Conservation (phyloP, 1,140 invertebrate genomes). For the Drosophila ogumai region DNA sequence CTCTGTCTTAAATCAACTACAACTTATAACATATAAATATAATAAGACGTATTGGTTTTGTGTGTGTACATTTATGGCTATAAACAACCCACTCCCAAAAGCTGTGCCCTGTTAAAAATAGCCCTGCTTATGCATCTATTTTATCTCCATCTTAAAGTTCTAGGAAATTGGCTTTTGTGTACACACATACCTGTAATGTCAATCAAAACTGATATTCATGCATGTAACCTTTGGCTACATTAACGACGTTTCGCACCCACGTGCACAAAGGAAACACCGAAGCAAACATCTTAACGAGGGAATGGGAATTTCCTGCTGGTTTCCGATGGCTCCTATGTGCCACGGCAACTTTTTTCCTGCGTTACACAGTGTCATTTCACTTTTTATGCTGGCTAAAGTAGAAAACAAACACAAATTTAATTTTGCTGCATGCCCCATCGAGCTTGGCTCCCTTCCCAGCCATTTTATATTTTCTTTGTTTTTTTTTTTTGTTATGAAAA, state of each 20-base stretch:
- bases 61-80: too few species aligned
- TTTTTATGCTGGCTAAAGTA: slow-evolving; percentile 54
- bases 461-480: slow-evolving; percentile 12
- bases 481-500: slow-evolving; percentile 54
- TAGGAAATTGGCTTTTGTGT: slow-evolving; percentile 1
- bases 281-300: slow-evolving; percentile 39
- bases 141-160: not conserved
- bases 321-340: slow-evolving; percentile 27
- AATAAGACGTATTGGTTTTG: not conserved
- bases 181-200: slow-evolving; percentile 2
- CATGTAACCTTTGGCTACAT: slow-evolving; percentile 39
- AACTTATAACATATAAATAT: not conserved
- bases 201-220: slow-evolving; percentile 21
- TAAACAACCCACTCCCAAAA: not conserved
- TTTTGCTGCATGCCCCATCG: slow-evolving; percentile 47
- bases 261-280: slow-evolving; percentile 14
- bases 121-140: not conserved
- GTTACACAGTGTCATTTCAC: slow-evolving; percentile 61
- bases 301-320: slow-evolving; percentile 43
- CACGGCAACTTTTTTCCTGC: slow-evolving; percentile 28
- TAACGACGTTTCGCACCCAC: slow-evolving; percentile 22
- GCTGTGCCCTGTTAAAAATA: not conserved
- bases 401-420: slow-evolving; percentile 70
- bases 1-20: not conserved
- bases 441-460: slow-evolving; percentile 9